Percentiles rank a stretch among this genome's conserved stretches.
Conservation (phyloP, 1,140 invertebrate species). For the Vanessa atalanta region DNA sequence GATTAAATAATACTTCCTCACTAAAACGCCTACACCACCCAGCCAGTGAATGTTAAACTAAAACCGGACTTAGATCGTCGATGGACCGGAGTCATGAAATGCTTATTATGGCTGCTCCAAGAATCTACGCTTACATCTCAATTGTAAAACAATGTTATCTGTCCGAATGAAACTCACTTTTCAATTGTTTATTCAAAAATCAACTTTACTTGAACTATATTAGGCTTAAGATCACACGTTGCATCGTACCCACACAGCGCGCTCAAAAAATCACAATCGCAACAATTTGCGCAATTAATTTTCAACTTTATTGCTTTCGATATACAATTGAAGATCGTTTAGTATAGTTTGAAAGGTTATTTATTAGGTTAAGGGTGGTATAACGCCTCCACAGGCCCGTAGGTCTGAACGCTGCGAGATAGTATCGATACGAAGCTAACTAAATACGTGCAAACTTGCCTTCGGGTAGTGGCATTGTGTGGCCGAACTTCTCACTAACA, state of each 20-base stretch:
- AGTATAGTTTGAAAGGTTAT: constrained; percentile 37
- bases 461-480: constrained; percentile 41
- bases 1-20: constrained; percentile 17
- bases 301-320: constrained; percentile 36
- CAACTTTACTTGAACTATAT: constrained; percentile 29
- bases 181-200: constrained; percentile 28
- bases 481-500: constrained; percentile 32
- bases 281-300: constrained; percentile 36
- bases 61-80: constrained; percentile 31
- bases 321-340: constrained; percentile 40
- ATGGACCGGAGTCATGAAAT: constrained; percentile 44
- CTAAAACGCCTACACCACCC: neutral
- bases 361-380: constrained; percentile 55
- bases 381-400: constrained; percentile 51
- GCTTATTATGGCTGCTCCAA: constrained; percentile 44
- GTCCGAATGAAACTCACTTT: constrained; percentile 36
- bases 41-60: constrained; percentile 27
- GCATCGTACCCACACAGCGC: constrained; percentile 26
- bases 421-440: constrained; percentile 47
- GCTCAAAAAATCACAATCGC: constrained; percentile 44
- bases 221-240: constrained; percentile 38
- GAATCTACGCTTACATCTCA: constrained; percentile 60
- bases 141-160: constrained; percentile 63
- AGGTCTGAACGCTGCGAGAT: constrained; percentile 44
- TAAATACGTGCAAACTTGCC: constrained; percentile 58